A percentile compares a stretch with the other conserved stretches of the same genome.
Evolutionary conservation across 2,888 invertebrate genomes (phyloP).

Genomic region (Pimpla rufipes): DNA sequence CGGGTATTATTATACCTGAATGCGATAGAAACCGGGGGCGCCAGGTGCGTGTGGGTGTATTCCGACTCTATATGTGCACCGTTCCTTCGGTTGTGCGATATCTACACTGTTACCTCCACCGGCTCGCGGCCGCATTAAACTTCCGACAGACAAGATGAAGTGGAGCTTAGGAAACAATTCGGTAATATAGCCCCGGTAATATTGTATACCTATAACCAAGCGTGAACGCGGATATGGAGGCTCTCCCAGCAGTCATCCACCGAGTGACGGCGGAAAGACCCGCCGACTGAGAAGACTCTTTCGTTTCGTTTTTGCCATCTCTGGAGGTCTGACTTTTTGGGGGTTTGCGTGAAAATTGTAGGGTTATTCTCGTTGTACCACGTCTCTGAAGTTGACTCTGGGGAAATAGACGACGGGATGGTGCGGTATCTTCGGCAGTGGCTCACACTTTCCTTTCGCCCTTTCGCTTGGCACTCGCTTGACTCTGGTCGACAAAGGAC

Average conservation of each 20-base stretch:
- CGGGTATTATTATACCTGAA: constrained; percentile 67
- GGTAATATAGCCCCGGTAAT: constrained; percentile 70
- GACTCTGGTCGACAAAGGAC: constrained; percentile 44
- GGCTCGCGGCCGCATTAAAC: constrained; percentile 67
- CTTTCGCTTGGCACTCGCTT: neutral
- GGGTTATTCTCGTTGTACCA: constrained; percentile 28
- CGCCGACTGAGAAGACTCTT: too few species aligned
- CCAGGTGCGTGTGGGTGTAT: constrained; percentile 12
- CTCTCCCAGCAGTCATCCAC: neutral
- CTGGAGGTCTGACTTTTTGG: constrained; percentile 28
- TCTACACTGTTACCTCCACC: neutral
- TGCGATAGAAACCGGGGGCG: constrained; percentile 58
- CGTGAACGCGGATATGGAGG: constrained; percentile 19
- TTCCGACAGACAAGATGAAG: constrained; percentile 78
- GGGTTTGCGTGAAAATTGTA: constrained; percentile 62
- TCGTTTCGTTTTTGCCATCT: neutral
- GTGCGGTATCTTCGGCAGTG: neutral
- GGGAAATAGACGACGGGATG: constrained; percentile 59
- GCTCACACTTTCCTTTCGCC: neutral
- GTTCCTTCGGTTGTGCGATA: neutral
- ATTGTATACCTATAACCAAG: constrained; percentile 16
- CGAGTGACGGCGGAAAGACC: neutral
- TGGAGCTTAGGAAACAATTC: constrained; percentile 77
- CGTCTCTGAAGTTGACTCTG: constrained; percentile 61
- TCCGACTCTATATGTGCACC: constrained; percentile 54